A percentile compares a stretch with the other conserved stretches of the same genome.
These are phyloP conservation scores for Cichladusa arquata DNA, from an alignment of 2,113 vertebrate species.

Conservation along the genomic window DNA sequence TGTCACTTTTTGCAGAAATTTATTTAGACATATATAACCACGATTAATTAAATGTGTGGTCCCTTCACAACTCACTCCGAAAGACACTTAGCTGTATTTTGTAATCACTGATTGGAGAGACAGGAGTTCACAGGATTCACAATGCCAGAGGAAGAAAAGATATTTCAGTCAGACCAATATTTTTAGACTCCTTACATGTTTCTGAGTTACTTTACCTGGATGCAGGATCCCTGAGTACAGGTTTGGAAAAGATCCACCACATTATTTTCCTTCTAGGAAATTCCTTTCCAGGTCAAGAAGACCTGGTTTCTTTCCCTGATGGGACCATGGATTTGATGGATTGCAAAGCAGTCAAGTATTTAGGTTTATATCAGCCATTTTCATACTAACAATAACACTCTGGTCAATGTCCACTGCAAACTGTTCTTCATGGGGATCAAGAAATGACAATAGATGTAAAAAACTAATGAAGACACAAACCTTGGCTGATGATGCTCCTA, in stretches of 20 bases:
- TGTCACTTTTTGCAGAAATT: constrained; percentile 62
- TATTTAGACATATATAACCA: constrained; percentile 63
- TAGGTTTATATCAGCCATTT: background rate
- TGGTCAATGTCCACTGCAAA: background rate
- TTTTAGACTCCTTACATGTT: background rate
- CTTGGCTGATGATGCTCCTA: background rate
- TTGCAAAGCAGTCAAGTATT: background rate
- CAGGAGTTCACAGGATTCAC: background rate
- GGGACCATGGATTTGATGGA: background rate
- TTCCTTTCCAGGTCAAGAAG: background rate
- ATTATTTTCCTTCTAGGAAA: background rate
- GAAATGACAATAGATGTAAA: background rate
- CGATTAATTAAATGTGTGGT: constrained; percentile 36
- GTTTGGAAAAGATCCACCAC: background rate
- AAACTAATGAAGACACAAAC: background rate
- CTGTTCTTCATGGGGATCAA: background rate
- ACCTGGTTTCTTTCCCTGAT: background rate
- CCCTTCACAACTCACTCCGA: background rate
- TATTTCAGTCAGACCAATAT: background rate
- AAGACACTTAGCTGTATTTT: background rate
- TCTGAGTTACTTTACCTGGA: background rate
- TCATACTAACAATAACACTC: background rate
- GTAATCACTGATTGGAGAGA: background rate
- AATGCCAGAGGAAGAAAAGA: background rate
- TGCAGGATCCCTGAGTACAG: background rate